Percentiles rank a stretch among this genome's conserved stretches.
These are phyloP conservation scores for Zhuqinia jingwanae DNA, from an alignment of 2,888 invertebrate species.

Conservation along the genomic window DNA sequence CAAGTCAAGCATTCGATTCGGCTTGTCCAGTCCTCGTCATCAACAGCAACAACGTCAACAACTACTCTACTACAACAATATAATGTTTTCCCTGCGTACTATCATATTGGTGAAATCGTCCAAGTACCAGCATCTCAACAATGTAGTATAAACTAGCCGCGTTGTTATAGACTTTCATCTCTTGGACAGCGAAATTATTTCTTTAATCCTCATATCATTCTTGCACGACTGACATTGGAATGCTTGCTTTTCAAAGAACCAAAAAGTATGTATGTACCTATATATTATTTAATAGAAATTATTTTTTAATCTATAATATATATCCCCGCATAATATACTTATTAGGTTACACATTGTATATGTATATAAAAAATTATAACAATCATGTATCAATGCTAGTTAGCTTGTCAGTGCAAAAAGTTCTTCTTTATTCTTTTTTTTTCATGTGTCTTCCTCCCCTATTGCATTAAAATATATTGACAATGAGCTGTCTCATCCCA, in stretches of 20 bases:
- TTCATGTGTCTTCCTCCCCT: conserved; percentile 39
- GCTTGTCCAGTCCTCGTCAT: conserved; percentile 64
- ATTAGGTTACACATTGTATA: too few species aligned
- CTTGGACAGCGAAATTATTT: conserved; percentile 23
- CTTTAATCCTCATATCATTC: conserved; percentile 48
- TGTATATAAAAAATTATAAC: conserved; percentile 3
- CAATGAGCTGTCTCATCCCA: conserved; percentile 63
- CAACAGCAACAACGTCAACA: neutral
- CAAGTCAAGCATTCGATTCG: conserved; percentile 49
- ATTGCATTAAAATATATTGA: conserved; percentile 53
- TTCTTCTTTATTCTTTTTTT: conserved; percentile 4
- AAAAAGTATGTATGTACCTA: too few species aligned
- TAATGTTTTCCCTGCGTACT: too few species aligned
- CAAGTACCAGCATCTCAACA: neutral
- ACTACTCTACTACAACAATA: neutral
- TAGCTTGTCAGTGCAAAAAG: conserved; percentile 58
- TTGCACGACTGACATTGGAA: conserved; percentile 40
- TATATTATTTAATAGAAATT: too few species aligned
- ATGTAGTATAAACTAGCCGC: too few species aligned
- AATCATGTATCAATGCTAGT: conserved; percentile 44
- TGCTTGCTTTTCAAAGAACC: conserved; percentile 18
- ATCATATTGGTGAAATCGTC: too few species aligned
- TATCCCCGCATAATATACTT: too few species aligned
- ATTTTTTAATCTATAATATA: too few species aligned
- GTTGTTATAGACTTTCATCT: neutral